These are phyloP conservation scores for Megamerina dolium DNA, from an alignment of 2,888 invertebrate genomes.

Conservation along the genomic window DNA sequence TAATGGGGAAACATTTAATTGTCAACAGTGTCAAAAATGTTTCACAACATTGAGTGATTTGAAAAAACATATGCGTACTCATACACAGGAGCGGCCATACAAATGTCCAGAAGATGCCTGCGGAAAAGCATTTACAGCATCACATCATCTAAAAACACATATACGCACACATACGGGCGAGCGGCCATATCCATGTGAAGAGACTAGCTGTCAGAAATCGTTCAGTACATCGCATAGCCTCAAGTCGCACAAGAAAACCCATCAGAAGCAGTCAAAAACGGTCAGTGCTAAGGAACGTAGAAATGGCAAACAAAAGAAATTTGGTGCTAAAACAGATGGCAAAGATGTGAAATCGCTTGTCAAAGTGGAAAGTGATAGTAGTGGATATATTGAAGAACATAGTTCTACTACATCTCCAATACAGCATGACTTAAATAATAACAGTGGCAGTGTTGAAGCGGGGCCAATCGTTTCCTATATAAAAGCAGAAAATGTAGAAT, in stretches of 20 bases:
- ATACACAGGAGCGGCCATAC: slow-evolving; percentile 85
- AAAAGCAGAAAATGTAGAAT: slow-evolving; percentile 12
- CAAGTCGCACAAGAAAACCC: slow-evolving; percentile 71
- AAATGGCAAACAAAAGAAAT: slow-evolving; percentile 15
- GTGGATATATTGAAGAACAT: slow-evolving; percentile 16
- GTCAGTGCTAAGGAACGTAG: slow-evolving; percentile 19
- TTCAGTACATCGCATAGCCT: slow-evolving; percentile 82
- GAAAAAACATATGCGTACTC: slow-evolving; percentile 88
- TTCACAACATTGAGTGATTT: slow-evolving; percentile 92
- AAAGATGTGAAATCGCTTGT: slow-evolving; percentile 10
- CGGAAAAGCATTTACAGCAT: slow-evolving; percentile 88
- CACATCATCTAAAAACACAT: slow-evolving; percentile 91
- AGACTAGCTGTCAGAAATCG: slow-evolving; percentile 63
- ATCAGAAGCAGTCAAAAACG: slow-evolving; percentile 52
- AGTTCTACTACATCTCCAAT: too few species aligned
- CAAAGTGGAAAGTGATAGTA: slow-evolving; percentile 18
- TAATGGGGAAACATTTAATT: slow-evolving; percentile 92
- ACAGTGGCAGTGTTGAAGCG: background rate
- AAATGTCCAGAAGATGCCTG: slow-evolving; percentile 80
- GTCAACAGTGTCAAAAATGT: slow-evolving; percentile 79
- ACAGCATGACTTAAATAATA: background rate
- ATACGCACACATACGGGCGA: slow-evolving; percentile 67
- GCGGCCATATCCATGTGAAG: slow-evolving; percentile 70
- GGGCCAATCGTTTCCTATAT: slow-evolving; percentile 1
- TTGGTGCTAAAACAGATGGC: background rate